A percentile compares a stretch with the other conserved stretches of the same genome.
Conservation (phyloP, 1,140 invertebrate species). For the Amphibalanus amphitrite region DNA sequence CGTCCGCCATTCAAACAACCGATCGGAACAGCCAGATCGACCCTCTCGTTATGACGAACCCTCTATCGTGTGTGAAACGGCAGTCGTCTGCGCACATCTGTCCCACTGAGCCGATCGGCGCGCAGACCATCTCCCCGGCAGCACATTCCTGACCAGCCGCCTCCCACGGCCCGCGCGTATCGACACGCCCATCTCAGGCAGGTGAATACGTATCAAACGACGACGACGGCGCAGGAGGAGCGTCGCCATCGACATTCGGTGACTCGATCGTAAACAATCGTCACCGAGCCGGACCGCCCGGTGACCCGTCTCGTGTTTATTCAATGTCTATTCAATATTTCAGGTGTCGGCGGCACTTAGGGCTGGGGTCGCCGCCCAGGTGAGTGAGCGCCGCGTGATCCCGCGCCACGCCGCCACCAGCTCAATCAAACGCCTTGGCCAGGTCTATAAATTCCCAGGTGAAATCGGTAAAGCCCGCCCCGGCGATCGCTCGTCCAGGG, state of each 20-base stretch:
- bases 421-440: background rate
- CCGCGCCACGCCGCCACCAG: background rate
- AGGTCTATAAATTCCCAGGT: slow-evolving; percentile 1
- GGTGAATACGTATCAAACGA: background rate
- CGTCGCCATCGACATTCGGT: background rate
- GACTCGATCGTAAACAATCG: background rate
- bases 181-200: background rate
- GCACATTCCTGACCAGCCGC: background rate
- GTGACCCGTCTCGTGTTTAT: background rate
- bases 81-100: background rate
- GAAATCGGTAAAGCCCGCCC: background rate
- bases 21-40: no score
- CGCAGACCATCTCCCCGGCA: background rate
- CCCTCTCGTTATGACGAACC: no score
- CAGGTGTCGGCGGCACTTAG: background rate
- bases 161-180: background rate
- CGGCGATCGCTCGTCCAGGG: background rate
- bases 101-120: background rate
- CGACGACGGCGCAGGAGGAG: no score
- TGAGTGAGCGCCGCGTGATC: background rate
- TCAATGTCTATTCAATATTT: slow-evolving; percentile 2
- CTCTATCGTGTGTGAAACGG: background rate
- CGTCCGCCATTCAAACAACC: no score
- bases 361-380: background rate
- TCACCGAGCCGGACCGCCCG: background rate